These are phyloP conservation scores for Himalopsyche tibetana DNA, from an alignment of 2,888 invertebrate genomes.

Conservation along the genomic window DNA sequence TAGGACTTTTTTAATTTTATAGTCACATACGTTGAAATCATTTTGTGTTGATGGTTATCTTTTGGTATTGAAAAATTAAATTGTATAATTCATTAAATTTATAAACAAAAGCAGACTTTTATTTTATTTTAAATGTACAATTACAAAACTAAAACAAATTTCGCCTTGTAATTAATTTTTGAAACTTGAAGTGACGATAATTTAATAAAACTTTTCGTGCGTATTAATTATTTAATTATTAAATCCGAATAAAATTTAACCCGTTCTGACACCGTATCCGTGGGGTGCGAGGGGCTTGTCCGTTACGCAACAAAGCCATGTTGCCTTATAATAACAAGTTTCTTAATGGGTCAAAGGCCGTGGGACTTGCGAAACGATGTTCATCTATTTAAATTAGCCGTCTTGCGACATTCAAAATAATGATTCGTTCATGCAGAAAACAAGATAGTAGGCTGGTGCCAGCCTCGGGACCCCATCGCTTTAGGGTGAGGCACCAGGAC, in stretches of 20 bases:
- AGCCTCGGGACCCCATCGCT: not conserved
- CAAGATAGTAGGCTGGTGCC: constrained; percentile 14
- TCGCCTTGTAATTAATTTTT: not conserved
- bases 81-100: not conserved
- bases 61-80: not conserved
- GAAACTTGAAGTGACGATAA: not conserved
- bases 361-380: constrained; percentile 26
- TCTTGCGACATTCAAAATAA: constrained; percentile 26
- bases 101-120: no score
- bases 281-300: not conserved
- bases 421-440: constrained; percentile 30
- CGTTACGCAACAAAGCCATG: constrained; percentile 21
- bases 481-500: not conserved
- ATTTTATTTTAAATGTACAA: no score
- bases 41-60: not conserved
- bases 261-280: not conserved
- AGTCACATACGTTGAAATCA: not conserved
- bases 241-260: not conserved
- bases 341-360: constrained; percentile 26
- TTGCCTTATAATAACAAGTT: constrained; percentile 34
- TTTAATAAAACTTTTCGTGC: not conserved
- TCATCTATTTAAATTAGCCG: constrained; percentile 30
- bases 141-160: not conserved
- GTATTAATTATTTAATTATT: constrained; percentile 12
- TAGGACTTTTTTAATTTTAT: no score